These are phyloP conservation scores for Himalopsyche kuldschensis DNA, from an alignment of 2,888 invertebrate genomes.

Conservation along the genomic window DNA sequence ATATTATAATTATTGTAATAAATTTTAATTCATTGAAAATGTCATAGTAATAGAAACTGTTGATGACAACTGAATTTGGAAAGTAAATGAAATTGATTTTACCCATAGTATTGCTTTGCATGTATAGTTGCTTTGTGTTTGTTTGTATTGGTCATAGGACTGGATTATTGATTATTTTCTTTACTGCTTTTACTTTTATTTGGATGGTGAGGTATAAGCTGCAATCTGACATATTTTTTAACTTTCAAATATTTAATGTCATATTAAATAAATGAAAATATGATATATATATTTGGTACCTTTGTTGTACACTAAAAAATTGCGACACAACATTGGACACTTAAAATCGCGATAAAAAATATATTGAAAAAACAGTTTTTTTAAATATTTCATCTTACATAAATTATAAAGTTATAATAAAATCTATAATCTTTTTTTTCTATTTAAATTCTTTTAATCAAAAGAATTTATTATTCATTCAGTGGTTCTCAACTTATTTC, in stretches of 20 bases:
- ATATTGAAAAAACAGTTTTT: no score
- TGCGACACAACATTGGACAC: no score
- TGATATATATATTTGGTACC: background rate
- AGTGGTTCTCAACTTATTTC: no score
- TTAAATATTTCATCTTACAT: no score
- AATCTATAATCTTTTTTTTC: no score
- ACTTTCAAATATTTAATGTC: background rate
- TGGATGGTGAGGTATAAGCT: constrained; percentile 21
- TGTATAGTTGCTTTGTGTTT: background rate
- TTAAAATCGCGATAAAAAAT: no score
- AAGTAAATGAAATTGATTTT: background rate
- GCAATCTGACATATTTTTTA: background rate
- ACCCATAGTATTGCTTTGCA: background rate
- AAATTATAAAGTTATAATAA: no score
- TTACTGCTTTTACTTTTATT: constrained; percentile 14
- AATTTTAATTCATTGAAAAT: no score
- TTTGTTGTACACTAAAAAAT: no score
- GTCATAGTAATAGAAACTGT: background rate
- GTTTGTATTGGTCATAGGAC: background rate
- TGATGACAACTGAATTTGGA: background rate
- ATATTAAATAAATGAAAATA: background rate
- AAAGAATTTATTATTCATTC: no score
- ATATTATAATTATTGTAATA: no score
- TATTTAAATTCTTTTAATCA: no score
- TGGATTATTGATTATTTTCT: constrained; percentile 32